A percentile compares a stretch with the other conserved stretches of the same genome.
These are phyloP conservation scores for Australoheros scitulus DNA, from an alignment of 2,113 vertebrate species.

Conservation along the genomic window DNA sequence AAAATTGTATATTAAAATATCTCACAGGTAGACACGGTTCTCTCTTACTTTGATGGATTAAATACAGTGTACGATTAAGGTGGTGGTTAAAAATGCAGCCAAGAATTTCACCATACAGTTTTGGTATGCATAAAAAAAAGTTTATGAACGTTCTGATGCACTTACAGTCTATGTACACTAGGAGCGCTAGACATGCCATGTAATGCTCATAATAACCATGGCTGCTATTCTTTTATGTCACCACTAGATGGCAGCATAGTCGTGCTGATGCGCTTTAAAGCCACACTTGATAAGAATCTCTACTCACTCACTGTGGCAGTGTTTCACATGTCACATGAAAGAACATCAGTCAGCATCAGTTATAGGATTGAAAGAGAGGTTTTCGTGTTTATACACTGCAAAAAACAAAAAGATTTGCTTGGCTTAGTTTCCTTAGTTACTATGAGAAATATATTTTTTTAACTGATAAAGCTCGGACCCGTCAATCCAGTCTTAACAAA, in stretches of 20 bases:
- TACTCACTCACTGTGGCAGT: background rate
- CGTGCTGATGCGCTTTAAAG: background rate
- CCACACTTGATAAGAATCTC: background rate
- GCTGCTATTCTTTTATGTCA: background rate
- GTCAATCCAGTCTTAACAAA: background rate
- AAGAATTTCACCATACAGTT: background rate
- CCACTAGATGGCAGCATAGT: conserved; percentile 67
- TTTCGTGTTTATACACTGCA: background rate
- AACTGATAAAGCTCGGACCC: background rate
- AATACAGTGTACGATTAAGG: background rate
- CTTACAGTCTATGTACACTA: background rate
- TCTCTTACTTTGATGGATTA: background rate
- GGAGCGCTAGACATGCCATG: accelerated
- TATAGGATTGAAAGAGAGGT: background rate
- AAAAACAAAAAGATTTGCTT: background rate
- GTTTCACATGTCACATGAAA: background rate
- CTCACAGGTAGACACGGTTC: background rate
- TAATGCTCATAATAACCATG: accelerated
- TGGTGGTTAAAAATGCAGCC: background rate
- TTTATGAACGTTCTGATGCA: background rate
- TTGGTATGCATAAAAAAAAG: too few species aligned
- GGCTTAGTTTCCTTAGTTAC: background rate
- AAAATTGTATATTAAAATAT: background rate
- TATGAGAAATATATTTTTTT: background rate
- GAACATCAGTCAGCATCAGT: background rate